Percentiles rank a stretch among this genome's conserved stretches.
Conservation (phyloP, 2,113 vertebrate species). For the Trichechus manatus region DNA sequence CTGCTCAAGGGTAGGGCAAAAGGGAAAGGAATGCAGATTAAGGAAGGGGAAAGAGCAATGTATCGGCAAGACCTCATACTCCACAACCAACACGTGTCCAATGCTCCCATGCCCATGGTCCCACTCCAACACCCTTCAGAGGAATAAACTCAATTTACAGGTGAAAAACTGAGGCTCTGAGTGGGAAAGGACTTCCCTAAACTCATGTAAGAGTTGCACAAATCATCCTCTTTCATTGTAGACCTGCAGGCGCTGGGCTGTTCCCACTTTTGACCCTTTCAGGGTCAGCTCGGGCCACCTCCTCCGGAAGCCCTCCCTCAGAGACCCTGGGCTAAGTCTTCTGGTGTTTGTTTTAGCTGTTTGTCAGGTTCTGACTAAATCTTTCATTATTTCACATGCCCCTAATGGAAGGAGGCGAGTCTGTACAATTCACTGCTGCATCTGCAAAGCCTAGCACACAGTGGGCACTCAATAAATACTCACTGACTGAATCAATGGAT, state of each 20-base stretch:
- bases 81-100: not conserved
- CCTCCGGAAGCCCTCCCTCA: not conserved
- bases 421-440: not conserved
- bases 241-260: not conserved
- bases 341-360: not conserved
- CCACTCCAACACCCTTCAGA: not conserved
- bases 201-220: not conserved
- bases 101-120: not conserved
- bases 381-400: not conserved
- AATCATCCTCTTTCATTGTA: not conserved
- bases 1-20: slow-evolving; percentile 77
- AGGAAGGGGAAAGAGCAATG: not conserved
- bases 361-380: not conserved
- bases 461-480: not conserved
- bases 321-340: not conserved
- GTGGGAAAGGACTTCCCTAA: not conserved
- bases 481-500: not conserved
- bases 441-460: not conserved
- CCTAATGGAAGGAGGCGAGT: not conserved
- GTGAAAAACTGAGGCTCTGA: slow-evolving; percentile 21
- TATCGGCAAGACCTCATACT: not conserved
- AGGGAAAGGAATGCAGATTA: slow-evolving; percentile 63
- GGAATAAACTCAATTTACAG: not conserved
- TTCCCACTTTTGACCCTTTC: not conserved
- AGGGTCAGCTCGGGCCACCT: not conserved